phyloP scores from a whole-genome alignment of 2,797 vertebrate species.

The Muraenolepis orangiensis region DNA sequence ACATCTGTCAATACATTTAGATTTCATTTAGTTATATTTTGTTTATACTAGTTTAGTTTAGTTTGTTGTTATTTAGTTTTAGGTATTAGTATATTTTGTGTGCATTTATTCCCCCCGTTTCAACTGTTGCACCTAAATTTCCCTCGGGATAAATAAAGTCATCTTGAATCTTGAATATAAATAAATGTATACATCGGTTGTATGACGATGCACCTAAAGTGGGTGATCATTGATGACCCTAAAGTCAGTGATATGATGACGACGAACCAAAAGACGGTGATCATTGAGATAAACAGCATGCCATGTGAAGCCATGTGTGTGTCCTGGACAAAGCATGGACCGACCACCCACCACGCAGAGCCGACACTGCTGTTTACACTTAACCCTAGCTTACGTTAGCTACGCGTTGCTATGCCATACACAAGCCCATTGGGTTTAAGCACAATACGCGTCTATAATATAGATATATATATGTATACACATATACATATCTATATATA shows the following conservation, averaged over 20 bases:
- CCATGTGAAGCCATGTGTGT: neutral
- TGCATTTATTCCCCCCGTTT: too few species aligned
- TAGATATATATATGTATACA: too few species aligned
- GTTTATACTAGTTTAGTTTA: too few species aligned
- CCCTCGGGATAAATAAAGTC: too few species aligned
- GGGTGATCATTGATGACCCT: neutral
- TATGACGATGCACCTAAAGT: neutral
- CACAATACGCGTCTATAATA: neutral
- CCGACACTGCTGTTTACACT: slow-evolving; percentile 6
- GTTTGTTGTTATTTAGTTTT: too few species aligned
- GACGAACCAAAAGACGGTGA: neutral
- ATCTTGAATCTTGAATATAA: too few species aligned
- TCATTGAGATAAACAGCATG: neutral
- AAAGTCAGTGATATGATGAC: neutral
- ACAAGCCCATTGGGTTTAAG: neutral
- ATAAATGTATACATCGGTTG: neutral
- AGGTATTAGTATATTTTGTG: too few species aligned
- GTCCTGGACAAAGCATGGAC: neutral
- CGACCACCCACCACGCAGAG: neutral
- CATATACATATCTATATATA: too few species aligned
- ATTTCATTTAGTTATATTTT: too few species aligned
- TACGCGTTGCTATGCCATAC: neutral
- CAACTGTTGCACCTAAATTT: too few species aligned
- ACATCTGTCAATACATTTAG: too few species aligned
- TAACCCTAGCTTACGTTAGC: neutral